Base-by-base conservation (phyloP, 2,797 vertebrate species). In the Jordanella pulchra region DNA sequence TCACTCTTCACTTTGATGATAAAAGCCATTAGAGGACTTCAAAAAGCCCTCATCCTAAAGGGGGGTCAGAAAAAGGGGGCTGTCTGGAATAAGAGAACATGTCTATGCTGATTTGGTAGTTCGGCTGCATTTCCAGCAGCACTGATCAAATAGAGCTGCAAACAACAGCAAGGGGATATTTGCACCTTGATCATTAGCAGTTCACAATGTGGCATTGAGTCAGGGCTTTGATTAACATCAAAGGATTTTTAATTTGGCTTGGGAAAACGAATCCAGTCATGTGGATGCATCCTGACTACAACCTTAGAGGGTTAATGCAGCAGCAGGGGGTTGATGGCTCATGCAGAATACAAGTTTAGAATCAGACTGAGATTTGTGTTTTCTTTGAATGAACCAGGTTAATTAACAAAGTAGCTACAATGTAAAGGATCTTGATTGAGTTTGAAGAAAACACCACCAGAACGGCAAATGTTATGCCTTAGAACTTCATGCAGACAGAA, bases 41-140 rank as follows among this genome's bases (percentile, higher is more conserved):
- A 95, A 95, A 95, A 91, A 79, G 67, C 73, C 66, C 69, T 76
- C 56, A 77, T 86, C 83, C 80, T 85, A 73, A 84, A 87, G 82
- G 54, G n/a, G 82, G 75, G 53, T 65, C 50, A 65, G 25, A 28
- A 54, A 67, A 71, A 25, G 53, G 23, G 51, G 25, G 73, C 84
- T 67, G 73, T 58, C 73, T 5, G 79, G 70, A 74, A 68, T 65
- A 82, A 79, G 86, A 76, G 67, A 77, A 89, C 83, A 93, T 94
- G 93, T 91, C 93, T 86, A 95, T 94, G 93, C 84, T 93, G 92
- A 94, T 95, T 87, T 88, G 71, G 72, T 76, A 79, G 69, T 85
- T 51, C 70, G n/a, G 86, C 75, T 89, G 89, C 83, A 89, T 90
- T 91, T 90, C 86, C 80, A 84, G 78, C 83, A 55, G 74, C 85